Percentiles rank a stretch among this genome's conserved stretches.
Evolutionary conservation across 2,888 invertebrate species (phyloP).

Genomic region (Tipula helvola): DNA sequence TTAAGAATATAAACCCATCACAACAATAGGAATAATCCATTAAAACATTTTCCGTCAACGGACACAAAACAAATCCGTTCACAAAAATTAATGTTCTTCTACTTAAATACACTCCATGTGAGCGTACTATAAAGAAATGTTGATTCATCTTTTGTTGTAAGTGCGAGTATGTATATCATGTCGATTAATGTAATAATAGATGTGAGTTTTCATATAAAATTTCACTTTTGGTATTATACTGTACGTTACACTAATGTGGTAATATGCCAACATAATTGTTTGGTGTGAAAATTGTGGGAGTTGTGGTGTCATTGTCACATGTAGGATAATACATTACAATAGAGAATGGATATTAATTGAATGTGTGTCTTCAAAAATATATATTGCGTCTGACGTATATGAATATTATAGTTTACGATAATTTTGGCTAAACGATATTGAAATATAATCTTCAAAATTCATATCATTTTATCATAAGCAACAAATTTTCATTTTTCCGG

Average conservation of each 20-base stretch:
- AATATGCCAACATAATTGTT: neutral
- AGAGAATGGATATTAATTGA: neutral
- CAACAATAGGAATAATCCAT: neutral
- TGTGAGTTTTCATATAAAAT: neutral
- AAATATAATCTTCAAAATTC: too few species aligned
- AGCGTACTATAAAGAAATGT: neutral
- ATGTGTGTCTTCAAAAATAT: too few species aligned
- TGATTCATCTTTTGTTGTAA: neutral
- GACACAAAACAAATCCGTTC: neutral
- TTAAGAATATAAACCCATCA: neutral
- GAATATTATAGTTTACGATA: too few species aligned
- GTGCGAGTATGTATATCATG: neutral
- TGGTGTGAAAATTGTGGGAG: neutral
- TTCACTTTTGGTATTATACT: neutral
- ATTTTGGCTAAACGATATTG: too few species aligned
- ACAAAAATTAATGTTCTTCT: neutral
- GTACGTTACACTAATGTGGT: neutral
- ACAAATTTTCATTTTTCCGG: too few species aligned
- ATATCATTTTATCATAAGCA: too few species aligned
- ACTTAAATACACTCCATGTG: neutral
- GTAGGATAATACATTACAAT: neutral
- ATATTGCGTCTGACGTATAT: too few species aligned
- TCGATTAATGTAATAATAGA: neutral
- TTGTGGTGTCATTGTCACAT: neutral
- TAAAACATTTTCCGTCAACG: neutral